Conservation (phyloP, 2,888 invertebrate genomes). For the Agrochola lota region DNA sequence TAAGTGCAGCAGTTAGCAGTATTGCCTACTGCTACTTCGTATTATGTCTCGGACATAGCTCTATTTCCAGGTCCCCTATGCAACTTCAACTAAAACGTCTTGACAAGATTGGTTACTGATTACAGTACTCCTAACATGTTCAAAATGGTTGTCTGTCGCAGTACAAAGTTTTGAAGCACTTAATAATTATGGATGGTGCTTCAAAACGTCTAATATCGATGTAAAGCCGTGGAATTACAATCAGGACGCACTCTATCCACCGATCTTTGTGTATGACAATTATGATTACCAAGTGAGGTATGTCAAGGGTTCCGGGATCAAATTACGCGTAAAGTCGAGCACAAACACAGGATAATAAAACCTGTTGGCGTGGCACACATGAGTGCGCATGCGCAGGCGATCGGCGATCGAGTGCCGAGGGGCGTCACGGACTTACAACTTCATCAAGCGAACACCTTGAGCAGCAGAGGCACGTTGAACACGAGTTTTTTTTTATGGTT, state of each 20-base stretch:
- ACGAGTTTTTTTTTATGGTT: neutral
- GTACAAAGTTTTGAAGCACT: neutral
- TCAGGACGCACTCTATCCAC: constrained; percentile 4
- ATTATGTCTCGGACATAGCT: too few relatives aligned
- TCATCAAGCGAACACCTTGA: constrained; percentile 38
- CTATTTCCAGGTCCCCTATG: neutral
- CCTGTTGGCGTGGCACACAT: constrained; percentile 68
- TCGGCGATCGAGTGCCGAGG: constrained; percentile 63
- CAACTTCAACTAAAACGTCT: neutral
- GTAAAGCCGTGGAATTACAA: neutral
- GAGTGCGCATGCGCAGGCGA: constrained; percentile 62
- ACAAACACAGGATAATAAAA: constrained; percentile 62
- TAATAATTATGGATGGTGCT: neutral
- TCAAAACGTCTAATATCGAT: neutral
- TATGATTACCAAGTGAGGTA: constrained; percentile 34
- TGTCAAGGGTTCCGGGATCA: constrained; percentile 49
- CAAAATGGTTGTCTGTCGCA: neutral
- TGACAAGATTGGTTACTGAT: neutral
- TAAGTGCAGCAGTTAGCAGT: constrained; percentile 16
- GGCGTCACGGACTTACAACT: constrained; percentile 69
- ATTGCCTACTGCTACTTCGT: constrained; percentile 1
- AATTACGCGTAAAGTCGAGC: constrained; percentile 43
- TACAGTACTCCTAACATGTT: neutral
- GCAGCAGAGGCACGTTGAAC: neutral
- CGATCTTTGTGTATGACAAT: constrained; percentile 7